Conservation (phyloP, 2,113 vertebrate genomes). For the Serinus canaria region DNA sequence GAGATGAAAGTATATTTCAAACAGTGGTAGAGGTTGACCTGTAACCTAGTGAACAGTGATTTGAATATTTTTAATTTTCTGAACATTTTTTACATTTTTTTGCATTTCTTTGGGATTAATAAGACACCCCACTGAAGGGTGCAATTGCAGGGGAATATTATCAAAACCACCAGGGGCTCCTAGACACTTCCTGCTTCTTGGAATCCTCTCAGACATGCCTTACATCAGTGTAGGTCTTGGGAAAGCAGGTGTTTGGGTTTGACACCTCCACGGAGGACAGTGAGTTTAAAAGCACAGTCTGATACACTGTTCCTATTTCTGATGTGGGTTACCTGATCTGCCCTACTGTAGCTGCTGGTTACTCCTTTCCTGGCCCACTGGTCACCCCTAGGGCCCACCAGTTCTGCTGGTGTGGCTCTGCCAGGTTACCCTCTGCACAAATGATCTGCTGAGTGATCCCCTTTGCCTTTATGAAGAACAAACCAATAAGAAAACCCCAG, state of each 20-base stretch:
- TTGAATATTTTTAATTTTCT: conserved; percentile 8
- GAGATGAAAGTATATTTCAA: not conserved
- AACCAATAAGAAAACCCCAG: not conserved
- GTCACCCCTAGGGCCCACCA: not conserved
- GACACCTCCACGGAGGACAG: not conserved
- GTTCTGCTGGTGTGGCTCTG: not conserved
- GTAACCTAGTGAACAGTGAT: not conserved
- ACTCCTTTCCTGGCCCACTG: not conserved
- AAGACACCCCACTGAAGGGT: not conserved
- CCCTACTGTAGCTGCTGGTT: not conserved
- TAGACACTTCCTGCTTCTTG: not conserved
- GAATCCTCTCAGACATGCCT: not conserved
- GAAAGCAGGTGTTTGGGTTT: not conserved
- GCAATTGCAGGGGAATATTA: not conserved
- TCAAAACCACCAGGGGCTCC: not conserved
- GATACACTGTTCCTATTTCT: not conserved
- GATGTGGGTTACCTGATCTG: not conserved
- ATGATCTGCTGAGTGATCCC: not conserved
- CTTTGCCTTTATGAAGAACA: not conserved
- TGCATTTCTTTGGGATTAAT: not conserved
- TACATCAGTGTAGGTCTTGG: not conserved
- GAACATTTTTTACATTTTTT: not conserved
- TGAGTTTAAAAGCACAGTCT: not conserved
- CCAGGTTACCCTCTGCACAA: not conserved
- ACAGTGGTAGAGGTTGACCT: not conserved